phyloP scores from a whole-genome alignment of 2,113 vertebrate species.

The Ardeotis arabs region DNA sequence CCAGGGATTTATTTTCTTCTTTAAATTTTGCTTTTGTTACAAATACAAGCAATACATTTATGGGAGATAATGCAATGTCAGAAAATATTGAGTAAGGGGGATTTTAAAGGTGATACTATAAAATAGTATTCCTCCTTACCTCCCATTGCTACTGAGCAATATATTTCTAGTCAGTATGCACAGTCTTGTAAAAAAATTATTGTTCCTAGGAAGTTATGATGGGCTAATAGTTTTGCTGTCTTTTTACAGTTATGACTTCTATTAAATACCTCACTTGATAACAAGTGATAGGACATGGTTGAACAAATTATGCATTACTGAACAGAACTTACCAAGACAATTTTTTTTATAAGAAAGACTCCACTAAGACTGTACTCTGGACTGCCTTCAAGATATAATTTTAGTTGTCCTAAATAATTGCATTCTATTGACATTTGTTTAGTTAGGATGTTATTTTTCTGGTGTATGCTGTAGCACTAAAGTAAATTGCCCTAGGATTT shows the following conservation, averaged over 20 bases:
- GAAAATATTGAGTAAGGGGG: background rate
- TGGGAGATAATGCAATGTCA: background rate
- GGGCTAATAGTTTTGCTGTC: conserved; percentile 30
- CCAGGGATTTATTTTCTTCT: background rate
- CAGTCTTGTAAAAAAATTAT: conserved; percentile 39
- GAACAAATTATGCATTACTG: background rate
- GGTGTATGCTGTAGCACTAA: background rate
- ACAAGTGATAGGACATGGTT: background rate
- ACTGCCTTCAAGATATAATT: background rate
- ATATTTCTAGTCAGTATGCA: conserved; percentile 20
- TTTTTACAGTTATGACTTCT: conserved; percentile 17
- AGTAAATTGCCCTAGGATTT: conserved; percentile 25
- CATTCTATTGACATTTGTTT: background rate
- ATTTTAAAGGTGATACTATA: background rate
- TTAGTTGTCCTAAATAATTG: background rate
- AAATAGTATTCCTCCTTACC: background rate
- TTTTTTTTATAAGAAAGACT: background rate
- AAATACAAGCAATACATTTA: conserved; percentile 2
- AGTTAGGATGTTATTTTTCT: background rate
- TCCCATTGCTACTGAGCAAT: conserved; percentile 13
- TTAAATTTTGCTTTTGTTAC: conserved; percentile 50
- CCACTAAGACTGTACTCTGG: background rate
- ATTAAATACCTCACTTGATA: background rate
- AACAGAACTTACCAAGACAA: background rate
- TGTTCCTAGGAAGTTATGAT: conserved; percentile 27